Percentiles rank a stretch among this genome's conserved stretches.
Evolutionary conservation across 37 sponge, comb jelly and placozoan species (phyloP).

Genomic region (Spongilla lacustris): DNA sequence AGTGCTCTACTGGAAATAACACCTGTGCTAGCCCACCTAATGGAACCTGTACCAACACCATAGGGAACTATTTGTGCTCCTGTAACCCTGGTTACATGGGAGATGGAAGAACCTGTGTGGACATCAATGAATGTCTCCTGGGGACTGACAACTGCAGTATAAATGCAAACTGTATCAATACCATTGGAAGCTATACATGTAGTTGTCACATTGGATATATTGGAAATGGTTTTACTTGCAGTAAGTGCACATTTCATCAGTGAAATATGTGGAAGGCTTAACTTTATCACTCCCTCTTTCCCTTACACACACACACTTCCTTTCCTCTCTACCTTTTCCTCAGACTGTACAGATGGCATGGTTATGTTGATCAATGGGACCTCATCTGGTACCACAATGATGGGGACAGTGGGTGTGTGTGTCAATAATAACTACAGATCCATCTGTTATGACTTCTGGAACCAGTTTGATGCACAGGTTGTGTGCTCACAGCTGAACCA

Average conservation of each 20-base stretch:
- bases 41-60: constrained; percentile 31
- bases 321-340: constrained; percentile 36
- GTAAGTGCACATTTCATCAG: background rate
- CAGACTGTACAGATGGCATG: background rate
- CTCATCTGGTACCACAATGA: background rate
- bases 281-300: background rate
- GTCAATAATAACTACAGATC: constrained; percentile 52
- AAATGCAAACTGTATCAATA: constrained; percentile 22
- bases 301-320: background rate
- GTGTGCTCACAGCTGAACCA: background rate
- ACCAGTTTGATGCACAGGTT: background rate
- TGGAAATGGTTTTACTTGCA: background rate
- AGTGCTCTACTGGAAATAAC: constrained; percentile 15
- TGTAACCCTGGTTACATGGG: constrained; percentile 39
- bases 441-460: background rate
- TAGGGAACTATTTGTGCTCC: constrained; percentile 36
- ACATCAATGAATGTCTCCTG: constrained; percentile 12
- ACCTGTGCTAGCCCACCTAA: constrained; percentile 5
- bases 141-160: background rate
- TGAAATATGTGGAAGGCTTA: background rate
- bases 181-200: background rate
- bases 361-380: background rate
- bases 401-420: constrained; percentile 58
- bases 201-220: background rate
- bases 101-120: constrained; percentile 20